phyloP scores from a whole-genome alignment of 2,113 vertebrate genomes.

The Ammodramus savannarum region DNA sequence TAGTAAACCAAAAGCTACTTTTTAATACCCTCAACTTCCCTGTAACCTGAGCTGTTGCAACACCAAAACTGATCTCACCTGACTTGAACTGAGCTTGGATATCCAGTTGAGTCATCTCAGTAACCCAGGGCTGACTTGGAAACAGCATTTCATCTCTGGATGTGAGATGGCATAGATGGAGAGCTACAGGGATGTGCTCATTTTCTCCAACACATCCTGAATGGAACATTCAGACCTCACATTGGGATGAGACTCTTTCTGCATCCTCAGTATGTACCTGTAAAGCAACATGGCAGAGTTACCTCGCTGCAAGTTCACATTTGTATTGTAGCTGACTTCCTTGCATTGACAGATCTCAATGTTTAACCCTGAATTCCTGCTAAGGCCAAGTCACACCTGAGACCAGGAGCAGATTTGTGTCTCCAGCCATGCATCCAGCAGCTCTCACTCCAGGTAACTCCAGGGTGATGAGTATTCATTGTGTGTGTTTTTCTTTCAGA shows the following conservation, averaged over 20 bases:
- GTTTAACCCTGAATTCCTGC: neutral
- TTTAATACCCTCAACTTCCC: neutral
- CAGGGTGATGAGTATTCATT: neutral
- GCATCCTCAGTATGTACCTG: neutral
- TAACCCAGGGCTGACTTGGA: neutral
- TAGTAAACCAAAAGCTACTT: neutral
- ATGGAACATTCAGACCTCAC: neutral
- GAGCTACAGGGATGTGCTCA: neutral
- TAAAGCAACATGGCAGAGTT: neutral
- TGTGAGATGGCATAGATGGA: neutral
- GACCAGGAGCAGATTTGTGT: neutral
- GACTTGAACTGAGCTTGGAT: neutral
- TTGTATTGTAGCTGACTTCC: neutral
- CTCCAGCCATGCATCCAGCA: neutral
- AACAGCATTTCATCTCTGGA: neutral
- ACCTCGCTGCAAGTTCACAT: neutral
- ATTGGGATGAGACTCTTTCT: neutral
- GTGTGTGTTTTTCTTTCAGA: slow-evolving; percentile 73
- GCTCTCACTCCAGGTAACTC: neutral
- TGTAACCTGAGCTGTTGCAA: neutral
- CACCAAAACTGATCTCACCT: neutral
- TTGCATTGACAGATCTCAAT: neutral
- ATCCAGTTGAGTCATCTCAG: neutral
- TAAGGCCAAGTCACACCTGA: neutral
- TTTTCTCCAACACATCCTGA: neutral